phyloP scores from a whole-genome alignment of 2,797 vertebrate species.

The Gambusia yucatana region DNA sequence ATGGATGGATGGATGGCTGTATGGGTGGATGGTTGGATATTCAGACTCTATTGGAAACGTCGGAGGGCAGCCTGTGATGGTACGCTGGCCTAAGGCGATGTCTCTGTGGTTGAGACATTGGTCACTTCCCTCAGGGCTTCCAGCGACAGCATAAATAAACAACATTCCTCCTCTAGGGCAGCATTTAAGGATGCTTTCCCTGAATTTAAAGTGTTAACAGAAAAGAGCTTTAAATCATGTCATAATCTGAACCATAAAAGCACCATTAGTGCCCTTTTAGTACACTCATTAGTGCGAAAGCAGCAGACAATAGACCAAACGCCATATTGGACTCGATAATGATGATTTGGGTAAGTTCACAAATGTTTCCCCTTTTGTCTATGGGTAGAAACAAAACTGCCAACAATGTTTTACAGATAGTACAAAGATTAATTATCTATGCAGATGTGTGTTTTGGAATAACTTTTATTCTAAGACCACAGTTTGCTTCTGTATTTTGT shows the following conservation, averaged over 20 bases:
- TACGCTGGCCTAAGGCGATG: conserved; percentile 60
- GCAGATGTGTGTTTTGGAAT: not conserved
- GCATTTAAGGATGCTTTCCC: conserved; percentile 15
- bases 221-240: not conserved
- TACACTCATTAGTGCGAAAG: too few species aligned
- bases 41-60: conserved; percentile 58
- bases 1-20: not conserved
- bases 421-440: not conserved
- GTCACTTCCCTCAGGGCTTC: conserved; percentile 65
- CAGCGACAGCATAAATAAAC: conserved; percentile 65
- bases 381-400: not conserved
- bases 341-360: not conserved
- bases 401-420: not conserved
- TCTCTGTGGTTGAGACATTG: conserved; percentile 66
- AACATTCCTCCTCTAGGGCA: conserved; percentile 38
- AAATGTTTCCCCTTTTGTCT: not conserved
- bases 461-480: not conserved
- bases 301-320: not conserved
- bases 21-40: conserved; percentile 14
- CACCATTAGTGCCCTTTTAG: not conserved
- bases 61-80: conserved; percentile 72
- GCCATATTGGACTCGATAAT: not conserved
- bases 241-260: not conserved
- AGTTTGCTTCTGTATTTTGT: not conserved
- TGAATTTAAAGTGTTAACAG: conserved; percentile 8